Evolutionary conservation across 2,888 invertebrate species (phyloP).

Genomic region (Rhagophthalmus giganteus): DNA sequence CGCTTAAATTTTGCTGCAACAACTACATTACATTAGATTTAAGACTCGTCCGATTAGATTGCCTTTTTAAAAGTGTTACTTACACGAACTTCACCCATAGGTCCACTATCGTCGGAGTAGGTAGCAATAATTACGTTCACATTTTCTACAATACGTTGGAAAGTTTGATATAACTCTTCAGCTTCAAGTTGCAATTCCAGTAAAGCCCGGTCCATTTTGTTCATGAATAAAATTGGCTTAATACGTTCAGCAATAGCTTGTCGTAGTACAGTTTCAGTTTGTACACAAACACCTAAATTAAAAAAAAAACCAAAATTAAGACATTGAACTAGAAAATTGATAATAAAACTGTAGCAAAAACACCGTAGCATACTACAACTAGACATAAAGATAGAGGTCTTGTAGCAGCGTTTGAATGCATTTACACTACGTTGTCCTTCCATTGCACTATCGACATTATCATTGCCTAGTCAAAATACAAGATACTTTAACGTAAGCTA

Average conservation of each 20-base stretch:
- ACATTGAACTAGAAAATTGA: not conserved
- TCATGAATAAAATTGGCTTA: slow-evolving; percentile 99
- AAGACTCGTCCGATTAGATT: too few relatives aligned
- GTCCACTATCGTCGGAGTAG: slow-evolving; percentile 95
- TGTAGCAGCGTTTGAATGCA: not conserved
- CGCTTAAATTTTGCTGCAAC: slow-evolving; percentile 23
- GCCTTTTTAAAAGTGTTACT: too few relatives aligned
- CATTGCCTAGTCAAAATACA: too few relatives aligned
- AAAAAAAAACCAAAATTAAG: not conserved
- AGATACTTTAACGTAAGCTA: too few relatives aligned
- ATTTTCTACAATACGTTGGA: slow-evolving; percentile 99
- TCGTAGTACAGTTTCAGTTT: slow-evolving; percentile 99
- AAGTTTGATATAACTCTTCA: slow-evolving; percentile 97
- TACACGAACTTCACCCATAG: slow-evolving; percentile 98
- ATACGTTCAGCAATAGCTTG: slow-evolving; percentile 99
- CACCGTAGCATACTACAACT: slow-evolving; percentile 51
- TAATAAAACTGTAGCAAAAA: too few relatives aligned
- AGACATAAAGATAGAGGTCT: not conserved
- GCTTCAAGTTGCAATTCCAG: slow-evolving; percentile 94
- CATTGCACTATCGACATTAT: not conserved
- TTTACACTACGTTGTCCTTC: not conserved
- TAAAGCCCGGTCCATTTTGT: slow-evolving; percentile 99
- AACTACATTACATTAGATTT: slow-evolving; percentile 5
- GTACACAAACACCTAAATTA: slow-evolving; percentile 92
- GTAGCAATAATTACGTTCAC: slow-evolving; percentile 99